Base-by-base conservation (phyloP, 2,113 vertebrate genomes). In the Polypterus senegalus region DNA sequence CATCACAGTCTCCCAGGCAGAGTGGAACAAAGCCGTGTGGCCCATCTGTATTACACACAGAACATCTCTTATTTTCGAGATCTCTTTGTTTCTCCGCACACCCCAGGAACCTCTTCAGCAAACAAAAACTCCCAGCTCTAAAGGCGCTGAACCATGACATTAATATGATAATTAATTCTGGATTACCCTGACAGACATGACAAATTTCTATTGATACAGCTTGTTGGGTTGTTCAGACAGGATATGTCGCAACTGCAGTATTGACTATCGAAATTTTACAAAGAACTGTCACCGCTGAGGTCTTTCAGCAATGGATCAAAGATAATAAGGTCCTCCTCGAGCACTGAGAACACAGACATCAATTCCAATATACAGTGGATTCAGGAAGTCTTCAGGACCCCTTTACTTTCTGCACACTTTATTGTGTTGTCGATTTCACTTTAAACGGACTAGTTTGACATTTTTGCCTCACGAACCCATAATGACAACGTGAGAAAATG, bases 41-140 rank as follows among this genome's bases (percentile, higher is more conserved):
- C 78, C 80, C 77, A 76, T 78, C 79, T 81, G 81, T 73, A 80
- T 71, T 48, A 61, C n/a, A 60, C 67, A 65, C 77, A 79, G 84
- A 80, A 85, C 69, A 72, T 78, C 70, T 79, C 80, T 69, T 79
- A 79, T 77, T 82, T 73, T 77, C 77, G 67, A 81, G 74, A 3
- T 59, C 63, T 59, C 77, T 79, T 83, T 80, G 78, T 81, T 79
- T 77, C 73, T 75, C 71, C 70, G 59, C 77, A 65, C 73, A 68
- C 79, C 82, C 79, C 74, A 65, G 79, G 82, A 80, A 82, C 77
- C 78, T 79, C 80, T 76, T 70, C 76, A 79, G 73, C 81, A 83
- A 83, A 85, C 76, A 83, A 81, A 81, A 83, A 83, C 81, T 66
- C 69, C 66, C 73, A 70, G 76, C 74, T 76, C 77, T 76, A 71